These are phyloP conservation scores for Euspilapteryx auroguttella DNA, from an alignment of 2,888 invertebrate genomes.

Conservation along the genomic window DNA sequence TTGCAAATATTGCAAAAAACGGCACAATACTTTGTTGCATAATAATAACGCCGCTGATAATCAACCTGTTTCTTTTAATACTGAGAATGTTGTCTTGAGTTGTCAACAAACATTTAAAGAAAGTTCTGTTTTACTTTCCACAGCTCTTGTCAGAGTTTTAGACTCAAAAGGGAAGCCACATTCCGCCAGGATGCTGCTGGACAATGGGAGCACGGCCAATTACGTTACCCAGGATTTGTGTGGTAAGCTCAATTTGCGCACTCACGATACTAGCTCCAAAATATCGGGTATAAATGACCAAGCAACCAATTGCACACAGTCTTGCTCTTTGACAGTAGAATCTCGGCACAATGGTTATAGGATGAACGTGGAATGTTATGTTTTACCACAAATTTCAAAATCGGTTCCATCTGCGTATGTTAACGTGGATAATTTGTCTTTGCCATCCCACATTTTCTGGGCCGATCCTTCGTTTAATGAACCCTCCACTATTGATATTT, in stretches of 20 bases:
- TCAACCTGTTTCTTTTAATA: background rate
- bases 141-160: constrained; percentile 8
- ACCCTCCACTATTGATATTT: constrained; percentile 3
- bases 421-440: background rate
- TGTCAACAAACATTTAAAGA: constrained; percentile 1
- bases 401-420: background rate
- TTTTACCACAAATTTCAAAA: background rate
- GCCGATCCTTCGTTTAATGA: constrained; percentile 2
- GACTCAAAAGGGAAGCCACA: constrained; percentile 2
- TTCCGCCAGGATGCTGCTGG: constrained; percentile 5
- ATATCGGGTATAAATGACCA: constrained; percentile 4
- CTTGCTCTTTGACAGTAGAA: background rate
- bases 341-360: background rate
- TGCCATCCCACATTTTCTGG: constrained; percentile 1
- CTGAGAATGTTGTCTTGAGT: background rate
- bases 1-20: constrained; percentile 10
- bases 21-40: constrained; percentile 10
- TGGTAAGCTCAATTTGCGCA: constrained; percentile 1
- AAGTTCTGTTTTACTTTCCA: constrained; percentile 8
- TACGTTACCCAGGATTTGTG: constrained; percentile 3
- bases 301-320: constrained; percentile 1
- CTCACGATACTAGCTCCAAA: constrained; percentile 2
- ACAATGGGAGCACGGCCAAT: no score
- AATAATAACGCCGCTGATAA: background rate
- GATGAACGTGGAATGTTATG: background rate